Conservation (phyloP, 2,888 invertebrate genomes). For the Crepidodera aurea region DNA sequence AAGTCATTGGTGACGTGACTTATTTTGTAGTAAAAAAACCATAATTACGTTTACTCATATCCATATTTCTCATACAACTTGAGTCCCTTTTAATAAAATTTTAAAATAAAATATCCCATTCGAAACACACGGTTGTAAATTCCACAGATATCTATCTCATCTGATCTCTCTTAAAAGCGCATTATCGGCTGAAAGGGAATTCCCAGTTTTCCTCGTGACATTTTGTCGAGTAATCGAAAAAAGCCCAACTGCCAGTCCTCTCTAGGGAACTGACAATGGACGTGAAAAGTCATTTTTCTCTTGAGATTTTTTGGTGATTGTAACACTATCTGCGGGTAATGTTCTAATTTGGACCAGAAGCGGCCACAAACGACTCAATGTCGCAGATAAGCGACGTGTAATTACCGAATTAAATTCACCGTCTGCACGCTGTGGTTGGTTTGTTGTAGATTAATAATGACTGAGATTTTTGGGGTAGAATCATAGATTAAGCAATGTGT, state of each 20-base stretch:
- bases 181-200: conserved; percentile 30
- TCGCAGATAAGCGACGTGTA: conserved; percentile 20
- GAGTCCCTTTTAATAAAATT: too few species aligned
- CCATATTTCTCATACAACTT: too few species aligned
- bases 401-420: conserved; percentile 27
- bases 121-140: too few species aligned
- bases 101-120: too few species aligned
- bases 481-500: conserved; percentile 1
- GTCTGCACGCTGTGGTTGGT: conserved; percentile 5
- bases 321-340: conserved; percentile 49
- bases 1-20: too few species aligned
- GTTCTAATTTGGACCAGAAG: conserved; percentile 43
- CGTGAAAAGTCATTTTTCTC: conserved; percentile 47
- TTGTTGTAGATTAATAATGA: conserved; percentile 23
- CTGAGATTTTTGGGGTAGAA: conserved; percentile 6
- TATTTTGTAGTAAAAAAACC: too few species aligned
- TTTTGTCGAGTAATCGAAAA: conserved; percentile 38
- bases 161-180: conserved; percentile 33
- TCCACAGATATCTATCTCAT: too few species aligned
- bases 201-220: conserved; percentile 21
- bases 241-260: conserved; percentile 30
- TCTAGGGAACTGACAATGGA: conserved; percentile 39
- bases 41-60: too few species aligned
- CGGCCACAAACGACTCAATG: conserved; percentile 17
- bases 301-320: conserved; percentile 47